Percentiles rank a stretch among this genome's conserved stretches.
Evolutionary conservation across 2,113 vertebrate genomes (phyloP).

Genomic region (Dicentrarchus labrax): DNA sequence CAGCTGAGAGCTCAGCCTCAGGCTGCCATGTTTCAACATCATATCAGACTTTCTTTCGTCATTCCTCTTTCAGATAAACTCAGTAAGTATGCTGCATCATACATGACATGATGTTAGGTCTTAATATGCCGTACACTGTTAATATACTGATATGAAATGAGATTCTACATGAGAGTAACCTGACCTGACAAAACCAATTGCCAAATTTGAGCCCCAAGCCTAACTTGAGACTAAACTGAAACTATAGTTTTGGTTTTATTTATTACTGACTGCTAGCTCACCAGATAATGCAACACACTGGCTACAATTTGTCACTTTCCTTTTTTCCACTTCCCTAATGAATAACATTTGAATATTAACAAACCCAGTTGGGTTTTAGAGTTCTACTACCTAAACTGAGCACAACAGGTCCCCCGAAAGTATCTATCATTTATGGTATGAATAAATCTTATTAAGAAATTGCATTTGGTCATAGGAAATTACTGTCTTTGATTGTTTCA

Average conservation of each 20-base stretch:
- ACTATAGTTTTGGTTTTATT: not conserved
- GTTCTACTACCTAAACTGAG: not conserved
- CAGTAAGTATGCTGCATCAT: constrained; percentile 39
- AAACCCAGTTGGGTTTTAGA: not conserved
- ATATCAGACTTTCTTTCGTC: constrained; percentile 51
- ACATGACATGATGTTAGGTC: constrained; percentile 38
- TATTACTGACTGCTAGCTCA: not conserved
- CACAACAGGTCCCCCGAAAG: not conserved
- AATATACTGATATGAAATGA: not conserved
- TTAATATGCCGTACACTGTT: constrained; percentile 14
- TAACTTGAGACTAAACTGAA: not conserved
- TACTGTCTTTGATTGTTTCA: not conserved
- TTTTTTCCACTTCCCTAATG: not conserved
- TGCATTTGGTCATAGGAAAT: not conserved
- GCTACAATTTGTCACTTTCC: too few relatives aligned
- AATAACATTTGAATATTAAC: not conserved
- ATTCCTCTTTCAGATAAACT: constrained; percentile 42
- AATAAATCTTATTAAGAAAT: not conserved
- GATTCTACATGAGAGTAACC: not conserved
- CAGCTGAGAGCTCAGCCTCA: constrained; percentile 72
- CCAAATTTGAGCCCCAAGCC: not conserved
- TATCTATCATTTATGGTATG: not conserved
- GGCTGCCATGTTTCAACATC: constrained; percentile 59
- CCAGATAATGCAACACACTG: constrained; percentile 1
- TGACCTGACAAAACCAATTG: not conserved